A percentile compares a stretch with the other conserved stretches of the same genome.
Evolutionary conservation across 1,140 invertebrate species (phyloP).

Genomic region (Schlechtendalia chinensis): DNA sequence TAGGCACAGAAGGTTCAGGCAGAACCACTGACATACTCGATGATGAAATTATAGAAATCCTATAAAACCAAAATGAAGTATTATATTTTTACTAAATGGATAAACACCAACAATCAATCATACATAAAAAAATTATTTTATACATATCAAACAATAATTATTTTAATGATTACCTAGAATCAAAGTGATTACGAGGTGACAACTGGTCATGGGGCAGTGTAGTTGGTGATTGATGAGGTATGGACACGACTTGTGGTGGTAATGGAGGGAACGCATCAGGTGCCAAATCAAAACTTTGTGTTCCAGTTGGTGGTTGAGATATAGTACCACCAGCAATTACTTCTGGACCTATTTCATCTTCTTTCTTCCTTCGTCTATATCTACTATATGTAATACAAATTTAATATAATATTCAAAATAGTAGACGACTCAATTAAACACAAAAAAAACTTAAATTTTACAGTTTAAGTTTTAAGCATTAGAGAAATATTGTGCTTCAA

Average conservation of each 20-base stretch:
- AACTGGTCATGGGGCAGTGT: slow-evolving; percentile 50
- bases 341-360: slow-evolving; percentile 55
- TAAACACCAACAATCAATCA: no score
- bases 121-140: no score
- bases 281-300: slow-evolving; percentile 74
- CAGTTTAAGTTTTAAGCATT: no score
- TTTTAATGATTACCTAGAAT: slow-evolving; percentile 44
- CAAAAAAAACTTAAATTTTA: no score
- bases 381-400: slow-evolving; percentile 51
- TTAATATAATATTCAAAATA: background rate
- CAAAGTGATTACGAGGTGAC: slow-evolving; percentile 44
- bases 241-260: slow-evolving; percentile 57
- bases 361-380: slow-evolving; percentile 58
- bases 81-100: background rate
- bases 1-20: slow-evolving; percentile 29
- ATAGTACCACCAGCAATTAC: background rate
- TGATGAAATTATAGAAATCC: slow-evolving; percentile 36
- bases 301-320: slow-evolving; percentile 16
- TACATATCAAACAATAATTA: no score
- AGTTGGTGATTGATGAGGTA: slow-evolving; percentile 46
- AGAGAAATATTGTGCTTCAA: no score
- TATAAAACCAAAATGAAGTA: background rate
- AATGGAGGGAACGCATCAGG: slow-evolving; percentile 79
- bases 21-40: slow-evolving; percentile 20
- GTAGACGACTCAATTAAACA: no score